Evolutionary conservation across 2,888 invertebrate genomes (phyloP).

Genomic region (Drosophila neonasuta): DNA sequence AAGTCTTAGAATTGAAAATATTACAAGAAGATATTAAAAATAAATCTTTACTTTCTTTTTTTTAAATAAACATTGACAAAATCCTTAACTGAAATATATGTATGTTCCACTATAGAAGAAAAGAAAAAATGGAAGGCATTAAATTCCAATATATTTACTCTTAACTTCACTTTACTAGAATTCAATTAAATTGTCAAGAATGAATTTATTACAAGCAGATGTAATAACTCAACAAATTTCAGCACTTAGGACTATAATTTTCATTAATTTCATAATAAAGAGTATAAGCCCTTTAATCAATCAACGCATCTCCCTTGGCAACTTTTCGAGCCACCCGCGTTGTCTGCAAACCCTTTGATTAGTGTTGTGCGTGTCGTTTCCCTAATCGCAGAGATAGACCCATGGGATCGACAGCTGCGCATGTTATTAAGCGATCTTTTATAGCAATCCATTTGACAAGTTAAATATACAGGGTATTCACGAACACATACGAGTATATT

Average conservation of each 20-base stretch:
- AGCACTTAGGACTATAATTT: not conserved
- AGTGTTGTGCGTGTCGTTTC: constrained; percentile 31
- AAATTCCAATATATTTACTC: too few relatives aligned
- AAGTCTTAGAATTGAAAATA: too few relatives aligned
- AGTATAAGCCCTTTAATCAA: not conserved
- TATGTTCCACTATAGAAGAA: too few relatives aligned
- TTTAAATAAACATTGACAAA: too few relatives aligned
- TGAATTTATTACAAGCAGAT: not conserved
- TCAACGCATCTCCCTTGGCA: not conserved
- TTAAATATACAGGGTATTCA: constrained; percentile 15
- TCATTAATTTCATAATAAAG: not conserved
- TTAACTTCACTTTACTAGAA: not conserved
- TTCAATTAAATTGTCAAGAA: not conserved
- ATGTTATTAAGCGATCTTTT: constrained; percentile 33
- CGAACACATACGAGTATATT: not conserved
- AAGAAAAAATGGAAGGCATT: too few relatives aligned
- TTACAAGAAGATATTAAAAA: too few relatives aligned
- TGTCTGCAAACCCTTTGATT: constrained; percentile 10
- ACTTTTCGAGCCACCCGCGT: constrained; percentile 13
- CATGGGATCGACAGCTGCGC: constrained; percentile 16
- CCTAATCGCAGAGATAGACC: constrained; percentile 17
- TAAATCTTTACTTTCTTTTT: too few relatives aligned
- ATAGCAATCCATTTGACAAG: constrained; percentile 35
- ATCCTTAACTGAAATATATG: too few relatives aligned
- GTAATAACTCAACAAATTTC: not conserved